Evolutionary conservation across 2,797 vertebrate genomes (phyloP).

Genomic region (Prionace glauca): DNA sequence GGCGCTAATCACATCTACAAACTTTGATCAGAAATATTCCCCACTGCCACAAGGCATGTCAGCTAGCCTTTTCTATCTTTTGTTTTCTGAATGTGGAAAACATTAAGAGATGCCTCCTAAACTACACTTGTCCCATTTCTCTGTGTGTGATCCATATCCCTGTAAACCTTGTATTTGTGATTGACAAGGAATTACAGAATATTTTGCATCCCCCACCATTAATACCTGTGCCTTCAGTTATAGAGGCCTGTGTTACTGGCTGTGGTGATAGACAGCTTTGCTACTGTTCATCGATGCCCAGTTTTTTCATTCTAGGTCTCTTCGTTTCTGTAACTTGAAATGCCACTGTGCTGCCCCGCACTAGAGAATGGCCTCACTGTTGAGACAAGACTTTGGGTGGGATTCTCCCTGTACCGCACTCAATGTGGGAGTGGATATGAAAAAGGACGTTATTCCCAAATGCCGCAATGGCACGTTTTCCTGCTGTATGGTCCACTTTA

Average conservation of each 20-base stretch:
- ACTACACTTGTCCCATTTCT: too few species aligned
- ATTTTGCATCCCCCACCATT: neutral
- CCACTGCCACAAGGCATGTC: neutral
- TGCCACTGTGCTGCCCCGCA: neutral
- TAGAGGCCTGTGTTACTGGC: neutral
- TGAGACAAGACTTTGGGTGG: neutral
- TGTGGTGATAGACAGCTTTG: too few species aligned
- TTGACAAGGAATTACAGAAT: neutral
- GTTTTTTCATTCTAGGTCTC: neutral
- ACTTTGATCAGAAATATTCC: neutral
- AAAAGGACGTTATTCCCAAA: too few species aligned
- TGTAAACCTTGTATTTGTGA: too few species aligned
- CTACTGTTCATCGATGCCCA: neutral
- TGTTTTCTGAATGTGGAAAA: neutral
- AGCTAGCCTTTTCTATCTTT: neutral
- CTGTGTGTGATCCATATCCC: too few species aligned
- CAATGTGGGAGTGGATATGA: too few species aligned
- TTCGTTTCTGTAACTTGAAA: neutral
- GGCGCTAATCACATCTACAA: neutral
- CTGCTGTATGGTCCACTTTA: too few species aligned
- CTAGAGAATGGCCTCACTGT: neutral
- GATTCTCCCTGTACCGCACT: too few species aligned
- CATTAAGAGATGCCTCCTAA: neutral
- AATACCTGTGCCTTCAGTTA: neutral
- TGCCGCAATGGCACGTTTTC: too few species aligned